A percentile compares a stretch with the other conserved stretches of the same genome.
Conservation (phyloP, 2,113 vertebrate species). For the Kryptolebias marmoratus region DNA sequence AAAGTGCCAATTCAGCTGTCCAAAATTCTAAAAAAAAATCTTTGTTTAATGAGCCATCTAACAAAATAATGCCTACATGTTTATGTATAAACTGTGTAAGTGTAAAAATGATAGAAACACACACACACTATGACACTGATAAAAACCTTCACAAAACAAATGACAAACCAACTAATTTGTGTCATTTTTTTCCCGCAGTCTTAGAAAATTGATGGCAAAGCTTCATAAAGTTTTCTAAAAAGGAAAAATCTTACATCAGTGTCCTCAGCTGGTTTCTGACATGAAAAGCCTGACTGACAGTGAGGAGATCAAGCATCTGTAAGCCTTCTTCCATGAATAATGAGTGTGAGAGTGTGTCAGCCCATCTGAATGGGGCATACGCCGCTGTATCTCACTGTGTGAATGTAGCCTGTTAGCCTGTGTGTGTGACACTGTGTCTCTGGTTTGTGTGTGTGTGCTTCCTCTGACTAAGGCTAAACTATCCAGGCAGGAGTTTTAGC, state of each 20-base stretch:
- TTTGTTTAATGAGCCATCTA: too few species aligned
- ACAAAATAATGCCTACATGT: too few species aligned
- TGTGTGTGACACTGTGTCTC: constrained; percentile 11
- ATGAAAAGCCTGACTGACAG: constrained; percentile 58
- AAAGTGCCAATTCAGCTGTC: too few species aligned
- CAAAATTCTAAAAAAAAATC: too few species aligned
- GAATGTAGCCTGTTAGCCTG: not conserved
- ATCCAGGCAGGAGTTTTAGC: constrained; percentile 29
- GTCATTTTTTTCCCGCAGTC: constrained; percentile 2
- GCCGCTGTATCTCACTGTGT: not conserved
- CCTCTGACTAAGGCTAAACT: constrained; percentile 20
- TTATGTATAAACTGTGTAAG: too few species aligned
- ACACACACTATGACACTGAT: too few species aligned
- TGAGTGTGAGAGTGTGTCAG: constrained; percentile 2
- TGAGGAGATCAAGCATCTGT: constrained; percentile 51
- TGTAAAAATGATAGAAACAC: too few species aligned
- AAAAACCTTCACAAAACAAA: too few species aligned
- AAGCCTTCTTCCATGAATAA: constrained; percentile 42
- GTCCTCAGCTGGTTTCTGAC: constrained; percentile 53
- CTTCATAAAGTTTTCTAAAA: constrained; percentile 38
- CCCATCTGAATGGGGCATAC: not conserved
- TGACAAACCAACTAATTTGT: too few species aligned
- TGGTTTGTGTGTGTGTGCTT: constrained; percentile 26
- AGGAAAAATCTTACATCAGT: constrained; percentile 32
- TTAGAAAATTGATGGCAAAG: constrained; percentile 12